These are phyloP conservation scores for Ennomos quercinarius DNA, from an alignment of 2,888 invertebrate genomes.

Conservation along the genomic window DNA sequence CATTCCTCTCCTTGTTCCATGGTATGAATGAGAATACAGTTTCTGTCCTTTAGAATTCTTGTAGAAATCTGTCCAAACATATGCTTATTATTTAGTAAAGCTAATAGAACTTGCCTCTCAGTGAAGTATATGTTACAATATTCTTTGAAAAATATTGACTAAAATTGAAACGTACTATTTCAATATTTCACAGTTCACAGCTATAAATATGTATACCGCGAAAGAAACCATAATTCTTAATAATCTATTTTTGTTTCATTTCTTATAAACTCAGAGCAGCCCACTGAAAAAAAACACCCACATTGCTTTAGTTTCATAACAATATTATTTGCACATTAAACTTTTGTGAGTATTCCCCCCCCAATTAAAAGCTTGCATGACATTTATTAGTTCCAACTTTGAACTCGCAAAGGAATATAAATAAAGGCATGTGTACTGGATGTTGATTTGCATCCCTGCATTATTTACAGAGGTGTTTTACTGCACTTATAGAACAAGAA, in stretches of 20 bases:
- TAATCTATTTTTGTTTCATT: background rate
- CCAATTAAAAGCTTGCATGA: constrained; percentile 47
- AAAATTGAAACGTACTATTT: background rate
- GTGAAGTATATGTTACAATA: constrained; percentile 14
- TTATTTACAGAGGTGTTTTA: no score
- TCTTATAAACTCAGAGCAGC: background rate
- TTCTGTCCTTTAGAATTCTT: background rate
- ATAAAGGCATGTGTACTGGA: constrained; percentile 49
- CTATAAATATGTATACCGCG: no score
- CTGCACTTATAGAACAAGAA: no score
- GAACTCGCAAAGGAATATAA: constrained; percentile 34
- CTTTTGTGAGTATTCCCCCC: background rate
- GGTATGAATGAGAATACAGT: no score
- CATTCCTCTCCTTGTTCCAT: no score
- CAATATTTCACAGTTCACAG: no score
- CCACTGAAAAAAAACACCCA: constrained; percentile 15
- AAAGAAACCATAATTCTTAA: no score
- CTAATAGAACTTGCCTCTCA: constrained; percentile 20
- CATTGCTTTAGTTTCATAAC: constrained; percentile 9
- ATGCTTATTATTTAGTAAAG: constrained; percentile 21
- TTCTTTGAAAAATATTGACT: constrained; percentile 3
- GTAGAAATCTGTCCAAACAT: constrained; percentile 11
- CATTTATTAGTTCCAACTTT: constrained; percentile 32
- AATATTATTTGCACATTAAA: constrained; percentile 11
- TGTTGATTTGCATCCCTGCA: no score